Evolutionary conservation across 2,888 invertebrate species (phyloP).

Genomic region (Nephrotoma guestfalica): DNA sequence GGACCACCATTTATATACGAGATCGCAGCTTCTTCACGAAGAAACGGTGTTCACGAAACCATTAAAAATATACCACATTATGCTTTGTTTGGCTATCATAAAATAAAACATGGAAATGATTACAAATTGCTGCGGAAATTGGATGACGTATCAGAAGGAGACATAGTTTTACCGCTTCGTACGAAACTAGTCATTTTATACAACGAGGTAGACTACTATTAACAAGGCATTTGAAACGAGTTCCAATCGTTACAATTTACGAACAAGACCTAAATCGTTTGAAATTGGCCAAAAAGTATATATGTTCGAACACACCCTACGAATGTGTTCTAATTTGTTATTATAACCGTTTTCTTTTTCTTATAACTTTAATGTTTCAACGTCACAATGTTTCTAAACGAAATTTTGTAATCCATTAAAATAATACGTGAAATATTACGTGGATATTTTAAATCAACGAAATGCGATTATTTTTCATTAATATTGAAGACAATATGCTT

Average conservation of each 20-base stretch:
- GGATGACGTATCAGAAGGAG: not conserved
- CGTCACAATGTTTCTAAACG: too few species aligned
- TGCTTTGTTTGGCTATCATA: conserved; percentile 15
- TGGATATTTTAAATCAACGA: too few species aligned
- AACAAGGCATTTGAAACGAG: not conserved
- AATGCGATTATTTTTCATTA: too few species aligned
- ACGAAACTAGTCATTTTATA: not conserved
- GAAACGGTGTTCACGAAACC: conserved; percentile 16
- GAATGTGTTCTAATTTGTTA: too few species aligned
- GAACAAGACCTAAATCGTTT: not conserved
- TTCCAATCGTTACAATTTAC: not conserved
- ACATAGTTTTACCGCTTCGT: not conserved
- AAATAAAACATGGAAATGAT: conserved; percentile 10
- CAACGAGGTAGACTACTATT: not conserved
- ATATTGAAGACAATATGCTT: too few species aligned
- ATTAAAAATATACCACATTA: conserved; percentile 17
- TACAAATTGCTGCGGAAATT: conserved; percentile 4
- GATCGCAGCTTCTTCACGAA: conserved; percentile 17
- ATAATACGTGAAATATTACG: too few species aligned
- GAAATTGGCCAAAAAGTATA: not conserved
- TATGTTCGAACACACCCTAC: not conserved
- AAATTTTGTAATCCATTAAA: too few species aligned
- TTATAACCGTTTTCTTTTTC: too few species aligned
- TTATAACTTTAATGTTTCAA: too few species aligned
- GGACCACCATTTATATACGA: conserved; percentile 17